Base-by-base conservation (phyloP, 2,888 invertebrate genomes). In the Acrobasis consociella region DNA sequence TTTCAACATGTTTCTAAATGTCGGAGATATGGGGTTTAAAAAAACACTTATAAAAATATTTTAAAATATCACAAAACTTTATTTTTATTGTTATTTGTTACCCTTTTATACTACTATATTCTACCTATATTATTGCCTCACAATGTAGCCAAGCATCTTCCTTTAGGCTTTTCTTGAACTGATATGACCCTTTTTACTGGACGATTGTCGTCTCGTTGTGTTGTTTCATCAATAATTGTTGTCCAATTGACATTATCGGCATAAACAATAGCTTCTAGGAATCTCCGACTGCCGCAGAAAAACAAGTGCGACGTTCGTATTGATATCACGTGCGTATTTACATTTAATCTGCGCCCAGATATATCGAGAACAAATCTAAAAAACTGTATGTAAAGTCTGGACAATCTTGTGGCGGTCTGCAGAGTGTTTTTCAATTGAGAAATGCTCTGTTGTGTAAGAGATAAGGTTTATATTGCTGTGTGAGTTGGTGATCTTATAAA, bases 291-390 rank as follows among this genome's bases (percentile, higher is more conserved):
- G 73, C 71, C 22, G 72, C 71, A 72, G 68, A 70, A 73, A 73
- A 73, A 75, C 69, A 70, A 70, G 37, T 49, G 60, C 58, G 60
- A 31, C 62, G 61, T 62, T 64, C 61, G 64, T 56, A 62, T 58
- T 64, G 37, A 59, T 51, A 46, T 52, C 50, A 62, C 62, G 79
- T 75, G 69, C 75, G 78, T 71, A 68, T 73, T 76, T 77, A 73
- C 76, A 75, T 77, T 82, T 83, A 81, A 82, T 82, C 81, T 80
- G 80, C 78, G 74, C 65, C 69, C 68, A 71, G 70, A 72, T 74
- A 76, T 75, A 79, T 76, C 76, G 75, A 74, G 72, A 73, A 76
- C 74, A 69, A 65, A 70, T 67, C 69, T 71, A 77, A 77, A 80
- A 78, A 78, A 76, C 72, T 67, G 70, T 78, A 77, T 75, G 74